Percentiles rank a stretch among this genome's conserved stretches.
Evolutionary conservation across 1,140 invertebrate species (phyloP).

Genomic region (Drosophila persimilis): DNA sequence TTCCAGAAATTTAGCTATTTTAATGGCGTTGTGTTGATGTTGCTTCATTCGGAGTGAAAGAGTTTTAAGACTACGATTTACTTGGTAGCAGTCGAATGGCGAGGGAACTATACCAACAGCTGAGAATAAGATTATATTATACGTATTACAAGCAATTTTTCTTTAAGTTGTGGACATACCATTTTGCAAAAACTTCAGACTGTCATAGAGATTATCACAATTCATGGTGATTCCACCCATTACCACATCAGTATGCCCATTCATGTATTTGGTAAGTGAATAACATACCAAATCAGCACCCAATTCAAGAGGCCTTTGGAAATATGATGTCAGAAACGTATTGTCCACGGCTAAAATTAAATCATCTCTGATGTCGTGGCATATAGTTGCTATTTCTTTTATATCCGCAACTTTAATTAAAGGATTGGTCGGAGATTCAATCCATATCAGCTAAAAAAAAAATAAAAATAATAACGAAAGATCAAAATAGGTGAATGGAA

Average conservation of each 20-base stretch:
- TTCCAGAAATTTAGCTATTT: slow-evolving; percentile 92
- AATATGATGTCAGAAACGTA: slow-evolving; percentile 98
- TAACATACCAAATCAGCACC: slow-evolving; percentile 97
- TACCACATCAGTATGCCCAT: slow-evolving; percentile 98
- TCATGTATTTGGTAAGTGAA: slow-evolving; percentile 99
- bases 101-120: slow-evolving; percentile 96
- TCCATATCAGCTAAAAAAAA: slow-evolving; percentile 91
- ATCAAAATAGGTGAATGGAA: not conserved
- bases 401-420: slow-evolving; percentile 96
- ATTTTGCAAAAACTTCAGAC: slow-evolving; percentile 95
- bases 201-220: slow-evolving; percentile 88
- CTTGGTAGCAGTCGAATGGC: slow-evolving; percentile 97
- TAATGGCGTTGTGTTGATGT: slow-evolving; percentile 91
- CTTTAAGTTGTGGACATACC: slow-evolving; percentile 84
- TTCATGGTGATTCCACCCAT: slow-evolving; percentile 95
- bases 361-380: slow-evolving; percentile 84
- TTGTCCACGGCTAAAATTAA: slow-evolving; percentile 97
- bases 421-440: slow-evolving; percentile 99
- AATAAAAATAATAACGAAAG: not conserved
- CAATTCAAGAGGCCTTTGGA: slow-evolving; percentile 94
- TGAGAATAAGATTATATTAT: slow-evolving; percentile 60
- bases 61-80: slow-evolving; percentile 97
- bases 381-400: slow-evolving; percentile 87
- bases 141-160: not conserved
- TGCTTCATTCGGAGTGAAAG: slow-evolving; percentile 95